A percentile compares a stretch with the other conserved stretches of the same genome.
Evolutionary conservation across 2,888 invertebrate genomes (phyloP).

Genomic region (Xestia sexstrigata): DNA sequence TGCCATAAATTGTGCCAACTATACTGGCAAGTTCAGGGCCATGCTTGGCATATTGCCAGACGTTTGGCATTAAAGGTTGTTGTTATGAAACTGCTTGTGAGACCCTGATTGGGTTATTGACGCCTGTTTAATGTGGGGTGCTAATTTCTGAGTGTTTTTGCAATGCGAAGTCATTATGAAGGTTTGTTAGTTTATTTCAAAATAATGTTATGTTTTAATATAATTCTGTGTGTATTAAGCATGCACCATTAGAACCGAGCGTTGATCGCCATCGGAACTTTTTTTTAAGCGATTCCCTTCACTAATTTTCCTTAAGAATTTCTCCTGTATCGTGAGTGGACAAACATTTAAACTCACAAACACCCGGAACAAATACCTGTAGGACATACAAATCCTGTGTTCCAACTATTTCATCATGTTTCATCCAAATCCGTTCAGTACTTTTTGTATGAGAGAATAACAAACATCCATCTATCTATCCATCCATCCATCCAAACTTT

Average conservation of each 20-base stretch:
- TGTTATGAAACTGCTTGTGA: conserved; percentile 45
- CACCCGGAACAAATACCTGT: too few species aligned
- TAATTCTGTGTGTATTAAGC: background rate
- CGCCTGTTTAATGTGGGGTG: conserved; percentile 37
- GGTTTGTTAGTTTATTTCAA: too few species aligned
- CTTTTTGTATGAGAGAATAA: too few species aligned
- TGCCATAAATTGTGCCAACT: conserved; percentile 60
- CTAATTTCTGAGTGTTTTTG: conserved; percentile 25
- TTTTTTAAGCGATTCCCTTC: too few species aligned
- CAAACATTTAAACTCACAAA: too few species aligned
- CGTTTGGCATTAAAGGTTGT: conserved; percentile 58
- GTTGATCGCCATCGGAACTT: background rate
- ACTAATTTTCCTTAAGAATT: too few species aligned
- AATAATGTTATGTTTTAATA: background rate
- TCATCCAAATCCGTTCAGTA: too few species aligned
- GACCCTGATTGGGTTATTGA: conserved; percentile 55
- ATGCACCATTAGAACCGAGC: background rate
- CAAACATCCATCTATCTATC: too few species aligned
- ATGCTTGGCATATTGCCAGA: conserved; percentile 61
- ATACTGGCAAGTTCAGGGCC: conserved; percentile 64
- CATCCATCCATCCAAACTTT: background rate
- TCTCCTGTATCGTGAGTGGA: too few species aligned
- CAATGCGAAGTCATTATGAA: conserved; percentile 13
- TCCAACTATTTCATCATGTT: too few species aligned
- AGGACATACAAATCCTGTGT: too few species aligned